These are phyloP conservation scores for Phoenoteleia sp. DNA, from an alignment of 2,888 invertebrate genomes.

Conservation along the genomic window DNA sequence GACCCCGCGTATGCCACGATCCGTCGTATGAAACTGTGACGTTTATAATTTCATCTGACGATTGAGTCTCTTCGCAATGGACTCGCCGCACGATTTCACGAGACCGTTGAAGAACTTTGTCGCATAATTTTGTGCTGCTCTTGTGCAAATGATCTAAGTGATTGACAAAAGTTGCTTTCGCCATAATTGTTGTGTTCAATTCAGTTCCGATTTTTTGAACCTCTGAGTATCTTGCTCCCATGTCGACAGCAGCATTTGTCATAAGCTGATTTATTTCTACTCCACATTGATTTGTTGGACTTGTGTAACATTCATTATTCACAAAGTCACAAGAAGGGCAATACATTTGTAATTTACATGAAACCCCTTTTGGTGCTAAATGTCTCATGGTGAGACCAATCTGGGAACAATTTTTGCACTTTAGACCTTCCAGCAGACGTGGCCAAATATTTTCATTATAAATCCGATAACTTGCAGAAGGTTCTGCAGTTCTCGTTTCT, in stretches of 20 bases:
- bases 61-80: background rate
- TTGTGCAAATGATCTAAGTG: conserved; percentile 17
- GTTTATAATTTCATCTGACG: conserved; percentile 10
- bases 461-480: background rate
- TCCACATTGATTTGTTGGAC: conserved; percentile 5
- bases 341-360: conserved; percentile 27
- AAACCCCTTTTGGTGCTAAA: background rate
- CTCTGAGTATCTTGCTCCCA: conserved; percentile 28
- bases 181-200: conserved; percentile 17
- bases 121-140: conserved; percentile 18
- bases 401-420: conserved; percentile 5
- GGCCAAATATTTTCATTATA: conserved; percentile 4
- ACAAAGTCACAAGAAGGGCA: conserved; percentile 7
- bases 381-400: background rate
- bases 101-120: conserved; percentile 6
- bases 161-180: background rate
- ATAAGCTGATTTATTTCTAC: conserved; percentile 26
- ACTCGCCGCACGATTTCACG: conserved; percentile 16
- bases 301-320: conserved; percentile 33
- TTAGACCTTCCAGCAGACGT: background rate
- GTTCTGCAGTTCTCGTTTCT: background rate
- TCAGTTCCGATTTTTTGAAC: conserved; percentile 24
- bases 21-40: conserved; percentile 6
- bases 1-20: background rate
- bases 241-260: conserved; percentile 17